Percentiles rank a stretch among this genome's conserved stretches.
These are phyloP conservation scores for Pica pica DNA, from an alignment of 2,113 vertebrate genomes.

Conservation along the genomic window DNA sequence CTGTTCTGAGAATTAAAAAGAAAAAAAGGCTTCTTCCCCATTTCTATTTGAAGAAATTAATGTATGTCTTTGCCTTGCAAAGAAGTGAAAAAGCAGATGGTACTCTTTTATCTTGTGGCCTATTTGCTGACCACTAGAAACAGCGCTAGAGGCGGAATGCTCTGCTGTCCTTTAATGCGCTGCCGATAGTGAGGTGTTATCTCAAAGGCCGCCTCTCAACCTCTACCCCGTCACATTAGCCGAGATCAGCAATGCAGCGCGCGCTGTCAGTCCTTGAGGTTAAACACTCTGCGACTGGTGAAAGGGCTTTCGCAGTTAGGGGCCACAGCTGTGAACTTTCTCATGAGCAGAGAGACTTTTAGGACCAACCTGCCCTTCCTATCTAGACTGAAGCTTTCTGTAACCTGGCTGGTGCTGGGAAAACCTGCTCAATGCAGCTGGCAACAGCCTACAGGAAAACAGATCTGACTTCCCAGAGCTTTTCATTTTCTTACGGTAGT, in stretches of 20 bases:
- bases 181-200: not conserved
- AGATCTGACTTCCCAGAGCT: not conserved
- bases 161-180: not conserved
- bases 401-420: not conserved
- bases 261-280: constrained; percentile 6
- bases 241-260: not conserved
- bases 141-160: not conserved
- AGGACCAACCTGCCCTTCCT: not conserved
- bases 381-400: not conserved
- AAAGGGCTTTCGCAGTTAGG: constrained; percentile 38
- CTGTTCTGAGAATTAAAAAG: not conserved
- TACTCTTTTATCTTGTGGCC: not conserved
- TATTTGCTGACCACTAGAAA: not conserved
- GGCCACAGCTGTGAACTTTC: constrained; percentile 46
- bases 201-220: constrained; percentile 49
- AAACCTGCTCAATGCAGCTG: not conserved
- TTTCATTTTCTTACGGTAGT: accelerated
- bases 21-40: not conserved
- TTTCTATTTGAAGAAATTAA: not conserved
- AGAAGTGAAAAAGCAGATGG: not conserved
- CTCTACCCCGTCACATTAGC: constrained; percentile 39
- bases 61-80: not conserved
- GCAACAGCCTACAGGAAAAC: accelerated
- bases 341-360: constrained; percentile 9
- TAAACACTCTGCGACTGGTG: constrained; percentile 24